phyloP scores from a whole-genome alignment of 1,140 invertebrate species.

The Maconellicoccus hirsutus region DNA sequence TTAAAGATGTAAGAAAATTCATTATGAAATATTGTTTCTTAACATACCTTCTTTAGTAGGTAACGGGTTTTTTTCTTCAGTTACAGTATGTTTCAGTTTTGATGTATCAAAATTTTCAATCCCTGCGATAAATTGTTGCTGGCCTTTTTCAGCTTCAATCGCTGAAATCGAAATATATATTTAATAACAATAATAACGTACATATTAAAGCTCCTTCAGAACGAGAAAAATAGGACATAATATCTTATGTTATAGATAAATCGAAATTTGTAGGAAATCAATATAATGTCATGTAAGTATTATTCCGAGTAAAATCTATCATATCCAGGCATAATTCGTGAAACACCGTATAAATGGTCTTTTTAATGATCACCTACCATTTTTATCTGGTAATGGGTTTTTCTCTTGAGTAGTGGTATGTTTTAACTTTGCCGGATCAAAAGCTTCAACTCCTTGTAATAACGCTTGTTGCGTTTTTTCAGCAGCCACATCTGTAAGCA shows the following conservation, averaged over 20 bases:
- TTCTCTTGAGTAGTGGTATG: constrained; percentile 88
- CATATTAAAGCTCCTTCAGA: no score
- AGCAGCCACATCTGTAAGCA: constrained; percentile 73
- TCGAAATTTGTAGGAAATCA: no score
- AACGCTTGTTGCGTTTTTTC: constrained; percentile 78
- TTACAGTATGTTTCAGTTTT: constrained; percentile 79
- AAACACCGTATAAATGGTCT: no score
- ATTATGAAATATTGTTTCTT: no score
- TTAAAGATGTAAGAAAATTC: no score
- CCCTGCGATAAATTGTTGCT: constrained; percentile 71
- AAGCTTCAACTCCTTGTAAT: constrained; percentile 71
- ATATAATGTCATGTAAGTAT: no score
- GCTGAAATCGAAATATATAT: constrained; percentile 53
- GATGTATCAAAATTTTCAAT: constrained; percentile 76
- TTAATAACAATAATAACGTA: no score
- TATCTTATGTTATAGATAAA: no score
- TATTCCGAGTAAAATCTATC: no score
- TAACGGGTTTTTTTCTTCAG: constrained; percentile 77
- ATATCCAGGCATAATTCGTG: no score
- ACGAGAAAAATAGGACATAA: no score
- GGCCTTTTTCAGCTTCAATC: constrained; percentile 75
- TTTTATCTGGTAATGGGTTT: constrained; percentile 85
- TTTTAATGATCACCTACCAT: constrained; percentile 51
- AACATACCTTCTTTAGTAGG: constrained; percentile 63
- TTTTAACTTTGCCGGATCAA: constrained; percentile 71